Base-by-base conservation (phyloP, 1,140 invertebrate species). In the Micrasema longulum region DNA sequence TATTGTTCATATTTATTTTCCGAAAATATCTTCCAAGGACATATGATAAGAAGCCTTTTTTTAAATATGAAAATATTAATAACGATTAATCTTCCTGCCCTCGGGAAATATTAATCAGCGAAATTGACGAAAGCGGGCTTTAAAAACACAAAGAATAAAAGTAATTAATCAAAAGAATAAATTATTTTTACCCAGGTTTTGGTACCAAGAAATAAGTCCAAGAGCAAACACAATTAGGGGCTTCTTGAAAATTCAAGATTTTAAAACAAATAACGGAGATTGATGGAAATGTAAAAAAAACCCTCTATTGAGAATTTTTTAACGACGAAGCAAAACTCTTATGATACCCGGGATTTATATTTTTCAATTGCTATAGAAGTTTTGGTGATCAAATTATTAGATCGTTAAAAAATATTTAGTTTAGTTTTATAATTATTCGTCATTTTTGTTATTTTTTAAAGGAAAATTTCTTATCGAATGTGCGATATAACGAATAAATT, bases 81-180 rank as follows among this genome's bases (percentile, higher is more conserved):
- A 22, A 11, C 48, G 22, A 43, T 60, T 60, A 60, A 60, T 60
- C 55, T 60, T 11, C 55, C n/a, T 41, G 55, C 36, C 20, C 55
- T 20, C 10, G 55, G 41, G 41, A 16, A 18, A 60, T 60, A 38
- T 60, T 60, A 55, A 38, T 60, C 48, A 60, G 9, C 1, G 36
- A 60, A 23, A 60, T 60, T 60, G 55, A 60, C 36, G 12, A 60
- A 43, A 38, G 36, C 36, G 36, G 35, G 16, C 10, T 7, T n/a
- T 12, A 60, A 60, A 41, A 41, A 12, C 22, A 18, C 41, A 22
- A 60, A 43, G 36, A 60, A 38, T 41, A 0, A 18, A 43, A 60
- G 55, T 43, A 60, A 60, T 60, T 60, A 60, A 60, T 60, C 55
- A 60, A 20, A 18, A 38, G 55, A 41, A 60, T 60, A 41, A 60